A percentile compares a stretch with the other conserved stretches of the same genome.
Evolutionary conservation across 2,797 vertebrate species (phyloP).

Genomic region (Spatula versicolor): DNA sequence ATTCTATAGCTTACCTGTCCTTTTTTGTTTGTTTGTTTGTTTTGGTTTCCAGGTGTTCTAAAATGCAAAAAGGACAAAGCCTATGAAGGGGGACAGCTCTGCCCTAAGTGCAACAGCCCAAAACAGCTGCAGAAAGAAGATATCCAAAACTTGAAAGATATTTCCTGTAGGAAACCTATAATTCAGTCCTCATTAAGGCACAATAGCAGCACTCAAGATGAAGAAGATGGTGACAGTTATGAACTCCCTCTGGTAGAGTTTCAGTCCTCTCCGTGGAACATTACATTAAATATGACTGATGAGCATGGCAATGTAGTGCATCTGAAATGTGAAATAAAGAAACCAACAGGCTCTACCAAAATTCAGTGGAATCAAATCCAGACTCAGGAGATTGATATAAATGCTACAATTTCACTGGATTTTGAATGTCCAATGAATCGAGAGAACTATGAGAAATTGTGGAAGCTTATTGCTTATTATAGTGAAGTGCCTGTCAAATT

Average conservation of each 20-base stretch:
- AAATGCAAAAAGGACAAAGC: constrained; percentile 93
- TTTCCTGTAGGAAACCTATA: constrained; percentile 82
- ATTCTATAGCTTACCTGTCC: background rate
- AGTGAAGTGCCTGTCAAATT: constrained; percentile 89
- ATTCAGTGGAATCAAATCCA: constrained; percentile 82
- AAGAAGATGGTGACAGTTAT: constrained; percentile 67
- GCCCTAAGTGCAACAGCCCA: constrained; percentile 85
- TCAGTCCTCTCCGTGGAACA: constrained; percentile 79
- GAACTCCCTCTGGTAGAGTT: constrained; percentile 70
- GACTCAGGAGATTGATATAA: constrained; percentile 78
- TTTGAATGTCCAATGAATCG: constrained; percentile 87
- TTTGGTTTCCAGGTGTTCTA: constrained; percentile 80
- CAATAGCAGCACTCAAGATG: constrained; percentile 35
- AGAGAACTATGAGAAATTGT: constrained; percentile 87
- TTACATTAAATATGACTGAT: constrained; percentile 87
- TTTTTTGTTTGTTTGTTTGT: background rate
- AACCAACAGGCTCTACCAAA: constrained; percentile 70
- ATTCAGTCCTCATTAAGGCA: constrained; percentile 78
- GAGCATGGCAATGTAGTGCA: constrained; percentile 88
- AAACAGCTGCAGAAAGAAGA: constrained; percentile 76
- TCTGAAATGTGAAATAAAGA: constrained; percentile 80
- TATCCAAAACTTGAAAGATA: constrained; percentile 75
- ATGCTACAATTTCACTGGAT: constrained; percentile 82
- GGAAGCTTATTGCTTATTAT: constrained; percentile 94
- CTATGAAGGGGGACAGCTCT: constrained; percentile 86